These are phyloP conservation scores for Agelas oroides DNA, from an alignment of 37 sponge, comb jelly and placozoan genomes.

Conservation along the genomic window DNA sequence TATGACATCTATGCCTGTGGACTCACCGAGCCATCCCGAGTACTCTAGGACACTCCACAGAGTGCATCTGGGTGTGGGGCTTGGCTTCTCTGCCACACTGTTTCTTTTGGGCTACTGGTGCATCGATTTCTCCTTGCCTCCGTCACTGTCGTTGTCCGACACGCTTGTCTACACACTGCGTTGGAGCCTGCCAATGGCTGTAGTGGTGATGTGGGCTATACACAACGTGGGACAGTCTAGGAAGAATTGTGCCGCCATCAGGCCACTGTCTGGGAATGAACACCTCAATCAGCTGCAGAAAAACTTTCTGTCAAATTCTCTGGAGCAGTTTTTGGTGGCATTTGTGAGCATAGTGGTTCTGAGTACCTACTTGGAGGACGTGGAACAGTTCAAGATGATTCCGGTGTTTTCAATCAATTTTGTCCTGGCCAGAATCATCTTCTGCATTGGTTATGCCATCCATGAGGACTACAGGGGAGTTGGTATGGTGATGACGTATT, in stretches of 20 bases:
- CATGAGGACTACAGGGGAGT: conserved; percentile 28
- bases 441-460: conserved; percentile 53
- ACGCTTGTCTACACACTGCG: too few relatives aligned
- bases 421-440: conserved; percentile 34
- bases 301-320: conserved; percentile 54
- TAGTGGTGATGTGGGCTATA: too few relatives aligned
- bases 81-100: too few relatives aligned
- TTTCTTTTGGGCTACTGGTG: too few relatives aligned
- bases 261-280: conserved; percentile 61
- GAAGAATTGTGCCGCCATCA: neutral
- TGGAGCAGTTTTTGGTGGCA: conserved; percentile 42
- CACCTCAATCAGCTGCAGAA: conserved; percentile 40
- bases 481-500: too few relatives aligned
- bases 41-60: too few relatives aligned
- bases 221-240: conserved; percentile 2
- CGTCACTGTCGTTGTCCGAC: too few relatives aligned
- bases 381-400: conserved; percentile 50
- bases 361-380: conserved; percentile 22
- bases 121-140: too few relatives aligned
- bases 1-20: too few relatives aligned
- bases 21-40: too few relatives aligned
- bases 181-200: too few relatives aligned
- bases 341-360: conserved; percentile 3
- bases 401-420: conserved; percentile 32
- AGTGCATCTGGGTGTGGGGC: too few relatives aligned